phyloP scores from a whole-genome alignment of 1,140 invertebrate genomes.

The Drosophila ambigua region DNA sequence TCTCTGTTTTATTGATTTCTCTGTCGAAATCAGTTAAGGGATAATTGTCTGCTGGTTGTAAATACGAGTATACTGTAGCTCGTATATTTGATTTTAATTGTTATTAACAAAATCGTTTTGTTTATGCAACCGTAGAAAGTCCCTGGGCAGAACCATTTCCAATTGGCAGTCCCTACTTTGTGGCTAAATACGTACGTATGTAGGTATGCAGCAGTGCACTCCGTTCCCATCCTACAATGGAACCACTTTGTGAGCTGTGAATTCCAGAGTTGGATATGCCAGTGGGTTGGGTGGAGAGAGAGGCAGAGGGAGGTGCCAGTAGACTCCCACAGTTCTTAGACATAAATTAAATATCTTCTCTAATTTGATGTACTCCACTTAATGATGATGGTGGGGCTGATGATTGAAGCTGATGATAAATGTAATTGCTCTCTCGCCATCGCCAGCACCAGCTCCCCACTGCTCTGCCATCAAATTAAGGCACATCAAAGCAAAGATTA shows the following conservation, averaged over 20 bases:
- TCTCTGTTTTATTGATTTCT: conserved; percentile 36
- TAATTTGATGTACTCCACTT: conserved; percentile 57
- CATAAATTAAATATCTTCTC: conserved; percentile 72
- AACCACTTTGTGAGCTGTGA: conserved; percentile 47
- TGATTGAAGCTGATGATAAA: conserved; percentile 63
- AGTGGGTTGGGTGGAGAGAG: neutral
- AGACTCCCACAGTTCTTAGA: conserved; percentile 75
- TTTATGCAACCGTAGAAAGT: conserved; percentile 1
- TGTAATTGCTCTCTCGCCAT: conserved; percentile 63
- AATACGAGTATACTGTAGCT: too few relatives aligned
- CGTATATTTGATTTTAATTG: conserved; percentile 32
- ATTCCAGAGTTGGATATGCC: conserved; percentile 27
- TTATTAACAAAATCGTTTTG: conserved; percentile 10
- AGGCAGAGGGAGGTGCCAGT: neutral
- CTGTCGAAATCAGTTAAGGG: conserved; percentile 14
- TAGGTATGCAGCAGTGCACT: conserved; percentile 14
- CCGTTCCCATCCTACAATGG: conserved; percentile 53
- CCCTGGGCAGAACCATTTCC: too few relatives aligned
- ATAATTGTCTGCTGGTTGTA: conserved; percentile 24
- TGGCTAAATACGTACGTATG: neutral
- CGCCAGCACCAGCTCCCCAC: neutral
- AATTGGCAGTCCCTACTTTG: neutral
- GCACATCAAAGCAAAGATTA: conserved; percentile 67
- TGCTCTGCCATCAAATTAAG: conserved; percentile 50
- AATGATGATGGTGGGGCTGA: conserved; percentile 48